Evolutionary conservation across 2,888 invertebrate species (phyloP).

Genomic region (Ophion slaviceki): DNA sequence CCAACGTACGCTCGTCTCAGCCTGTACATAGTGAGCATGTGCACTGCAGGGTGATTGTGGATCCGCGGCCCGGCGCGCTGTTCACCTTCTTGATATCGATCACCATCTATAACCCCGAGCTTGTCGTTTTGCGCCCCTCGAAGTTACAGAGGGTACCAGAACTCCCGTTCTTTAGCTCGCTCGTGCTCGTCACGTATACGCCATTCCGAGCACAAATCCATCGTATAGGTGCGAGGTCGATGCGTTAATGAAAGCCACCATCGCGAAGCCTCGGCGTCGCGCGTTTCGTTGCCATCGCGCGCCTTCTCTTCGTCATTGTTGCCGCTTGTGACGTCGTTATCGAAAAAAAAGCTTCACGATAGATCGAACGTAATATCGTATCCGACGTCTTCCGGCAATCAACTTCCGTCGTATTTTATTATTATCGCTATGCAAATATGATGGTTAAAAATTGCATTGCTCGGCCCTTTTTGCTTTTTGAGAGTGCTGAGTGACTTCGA

Average conservation of each 20-base stretch:
- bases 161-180: constrained; percentile 25
- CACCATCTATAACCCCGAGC: constrained; percentile 39
- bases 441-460: no score
- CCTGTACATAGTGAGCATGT: constrained; percentile 20
- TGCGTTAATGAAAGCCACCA: constrained; percentile 53
- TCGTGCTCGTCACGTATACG: constrained; percentile 22
- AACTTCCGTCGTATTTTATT: background rate
- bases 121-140: constrained; percentile 41
- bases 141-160: constrained; percentile 21
- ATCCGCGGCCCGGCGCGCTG: constrained; percentile 44
- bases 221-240: constrained; percentile 51
- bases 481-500: no score
- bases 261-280: constrained; percentile 7
- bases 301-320: constrained; percentile 27
- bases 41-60: constrained; percentile 32
- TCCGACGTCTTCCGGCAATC: background rate
- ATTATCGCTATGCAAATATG: background rate
- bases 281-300: constrained; percentile 12
- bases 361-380: background rate
- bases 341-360: background rate
- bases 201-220: constrained; percentile 33
- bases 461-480: no score
- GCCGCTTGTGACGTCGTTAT: constrained; percentile 22
- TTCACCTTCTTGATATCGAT: constrained; percentile 66
- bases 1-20: background rate